Conservation (phyloP, 1,140 invertebrate genomes). For the Dryas iulia region DNA sequence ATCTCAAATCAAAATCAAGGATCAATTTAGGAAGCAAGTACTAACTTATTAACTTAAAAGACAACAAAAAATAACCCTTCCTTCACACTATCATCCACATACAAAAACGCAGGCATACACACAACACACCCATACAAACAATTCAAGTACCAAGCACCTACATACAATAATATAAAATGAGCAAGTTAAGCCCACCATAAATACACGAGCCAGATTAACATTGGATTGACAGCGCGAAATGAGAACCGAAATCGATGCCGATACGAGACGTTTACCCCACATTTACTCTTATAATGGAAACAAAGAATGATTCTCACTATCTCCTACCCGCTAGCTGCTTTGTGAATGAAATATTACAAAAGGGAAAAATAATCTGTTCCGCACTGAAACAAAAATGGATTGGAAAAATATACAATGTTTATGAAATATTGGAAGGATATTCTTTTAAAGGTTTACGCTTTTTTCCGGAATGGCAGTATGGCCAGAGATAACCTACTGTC, state of each 20-base stretch:
- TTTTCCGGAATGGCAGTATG: too few relatives aligned
- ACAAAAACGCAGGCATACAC: too few relatives aligned
- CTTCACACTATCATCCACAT: too few relatives aligned
- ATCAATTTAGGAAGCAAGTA: too few relatives aligned
- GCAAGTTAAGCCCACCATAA: background rate
- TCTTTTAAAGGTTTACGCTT: too few relatives aligned
- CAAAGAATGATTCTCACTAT: conserved; percentile 13
- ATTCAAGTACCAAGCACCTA: too few relatives aligned
- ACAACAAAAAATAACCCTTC: too few relatives aligned
- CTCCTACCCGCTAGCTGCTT: background rate
- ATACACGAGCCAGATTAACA: background rate
- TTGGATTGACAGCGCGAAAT: background rate
- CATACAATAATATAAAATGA: background rate
- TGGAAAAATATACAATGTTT: background rate
- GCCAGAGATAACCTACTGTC: too few relatives aligned
- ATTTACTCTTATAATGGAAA: conserved; percentile 17
- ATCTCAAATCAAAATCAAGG: too few relatives aligned
- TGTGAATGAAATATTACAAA: conserved; percentile 7
- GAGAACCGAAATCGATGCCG: conserved; percentile 1
- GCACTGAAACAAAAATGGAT: background rate
- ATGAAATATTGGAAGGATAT: background rate
- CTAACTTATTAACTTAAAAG: too few relatives aligned
- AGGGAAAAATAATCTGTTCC: background rate
- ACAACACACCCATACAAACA: background rate
- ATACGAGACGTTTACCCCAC: conserved; percentile 11